A percentile compares a stretch with the other conserved stretches of the same genome.
Evolutionary conservation across 2,113 vertebrate genomes (phyloP).

Genomic region (Callopanchax toddi): DNA sequence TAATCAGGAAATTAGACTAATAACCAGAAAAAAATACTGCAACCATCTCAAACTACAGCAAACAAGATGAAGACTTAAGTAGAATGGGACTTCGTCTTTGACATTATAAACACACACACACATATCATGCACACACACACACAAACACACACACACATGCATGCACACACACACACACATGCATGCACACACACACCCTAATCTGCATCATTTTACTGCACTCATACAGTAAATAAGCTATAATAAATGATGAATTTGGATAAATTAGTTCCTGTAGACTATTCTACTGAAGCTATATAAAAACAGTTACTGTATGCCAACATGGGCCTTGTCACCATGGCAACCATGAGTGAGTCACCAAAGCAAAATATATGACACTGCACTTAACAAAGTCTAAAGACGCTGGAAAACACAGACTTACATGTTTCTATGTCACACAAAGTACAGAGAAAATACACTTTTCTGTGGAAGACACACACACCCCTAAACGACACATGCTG

Average conservation of each 20-base stretch:
- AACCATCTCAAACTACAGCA: too few species aligned
- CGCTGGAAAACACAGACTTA: not conserved
- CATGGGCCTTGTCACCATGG: conserved; percentile 36
- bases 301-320: conserved; percentile 22
- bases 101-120: too few species aligned
- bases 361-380: conserved; percentile 37
- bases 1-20: too few species aligned
- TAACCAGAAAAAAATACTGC: too few species aligned
- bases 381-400: conserved; percentile 39
- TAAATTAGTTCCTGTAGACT: not conserved
- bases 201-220: not conserved
- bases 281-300: conserved; percentile 17
- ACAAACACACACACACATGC: too few species aligned
- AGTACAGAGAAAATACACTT: too few species aligned
- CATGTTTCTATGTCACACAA: not conserved
- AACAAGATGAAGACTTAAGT: too few species aligned
- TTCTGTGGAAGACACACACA: not conserved
- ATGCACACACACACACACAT: too few species aligned
- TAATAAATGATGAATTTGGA: accelerated
- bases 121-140: too few species aligned
- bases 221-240: not conserved
- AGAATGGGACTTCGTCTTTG: too few species aligned
- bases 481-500: not conserved
- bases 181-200: not conserved
- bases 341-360: conserved; percentile 55